Base-by-base conservation (phyloP, 2,113 vertebrate species). In the Ceyx melanurus region DNA sequence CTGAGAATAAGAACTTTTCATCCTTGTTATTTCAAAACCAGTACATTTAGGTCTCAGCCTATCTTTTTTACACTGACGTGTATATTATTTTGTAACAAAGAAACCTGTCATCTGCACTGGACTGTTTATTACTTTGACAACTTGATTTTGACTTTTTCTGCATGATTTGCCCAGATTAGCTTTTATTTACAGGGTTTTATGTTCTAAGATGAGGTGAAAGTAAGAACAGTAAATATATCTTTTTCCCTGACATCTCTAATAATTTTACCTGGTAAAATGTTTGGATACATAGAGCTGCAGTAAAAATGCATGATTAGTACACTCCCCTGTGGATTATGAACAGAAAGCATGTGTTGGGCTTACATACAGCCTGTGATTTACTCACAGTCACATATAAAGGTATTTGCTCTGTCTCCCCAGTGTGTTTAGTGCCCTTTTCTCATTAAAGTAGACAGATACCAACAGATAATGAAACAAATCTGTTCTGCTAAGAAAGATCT, bases 91-190 rank as follows among this genome's bases (percentile, higher is more conserved):
- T 70, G 58, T 71, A 93, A 86, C 72, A 88, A 86, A 95, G 62
- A 89, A 89, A 83, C 31, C 83, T 95, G 94, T 93, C 93, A 90
- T 53, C 84, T 93, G 51, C 46, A 88, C 60, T 67, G 81, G 35
- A n/a, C 82, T 94, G 70, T 94, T 95, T 95, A 93, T 94, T 94
- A 89, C 51, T 67, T 92, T 83, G 94, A 94, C 86, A 95, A 94
- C 82, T 92, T 94, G 90, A 91, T 96, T 96, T 94, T 97, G 64
- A 81, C 81, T 97, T 95, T 97, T 96, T 89, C 90, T 90, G 82
- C 81, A 40, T 58, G 84, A 85, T 95, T 96, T 97, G 68, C 85
- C 89, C 97, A 94, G 97, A 95, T 97, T 93, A 92, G 50, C 77
- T 91, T 89, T 96, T 95, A 96, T 93, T 95, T 95, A 93, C 65